A percentile compares a stretch with the other conserved stretches of the same genome.
Evolutionary conservation across 1,140 invertebrate genomes (phyloP).

Genomic region (Choristoneura fumiferana): DNA sequence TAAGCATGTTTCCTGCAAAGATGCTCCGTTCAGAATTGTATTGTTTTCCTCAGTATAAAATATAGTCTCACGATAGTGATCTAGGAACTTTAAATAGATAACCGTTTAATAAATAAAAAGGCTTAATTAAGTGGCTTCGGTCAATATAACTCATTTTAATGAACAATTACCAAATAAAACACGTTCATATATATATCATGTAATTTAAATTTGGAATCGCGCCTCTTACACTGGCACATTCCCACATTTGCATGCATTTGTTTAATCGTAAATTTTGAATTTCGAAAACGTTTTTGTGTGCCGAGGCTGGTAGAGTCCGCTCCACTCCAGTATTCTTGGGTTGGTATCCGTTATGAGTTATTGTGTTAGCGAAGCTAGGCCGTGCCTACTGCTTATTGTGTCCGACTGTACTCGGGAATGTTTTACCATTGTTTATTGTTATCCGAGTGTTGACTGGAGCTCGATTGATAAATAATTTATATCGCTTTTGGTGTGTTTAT

Average conservation of each 20-base stretch:
- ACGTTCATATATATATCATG: background rate
- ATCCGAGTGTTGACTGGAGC: slow-evolving; percentile 25
- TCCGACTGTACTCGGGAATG: slow-evolving; percentile 31
- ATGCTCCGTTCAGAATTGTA: slow-evolving; percentile 11
- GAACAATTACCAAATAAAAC: slow-evolving; percentile 13
- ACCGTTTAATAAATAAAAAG: slow-evolving; percentile 10
- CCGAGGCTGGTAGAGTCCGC: background rate
- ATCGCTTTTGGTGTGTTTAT: slow-evolving; percentile 20
- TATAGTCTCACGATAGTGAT: slow-evolving; percentile 7
- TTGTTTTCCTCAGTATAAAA: slow-evolving; percentile 1
- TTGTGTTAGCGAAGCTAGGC: slow-evolving; percentile 23
- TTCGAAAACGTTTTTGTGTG: background rate
- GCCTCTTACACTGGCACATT: background rate
- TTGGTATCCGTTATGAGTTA: slow-evolving; percentile 32
- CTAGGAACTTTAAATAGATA: slow-evolving; percentile 3
- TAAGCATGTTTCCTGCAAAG: slow-evolving; percentile 14
- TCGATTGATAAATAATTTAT: slow-evolving; percentile 19
- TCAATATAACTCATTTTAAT: slow-evolving; percentile 17
- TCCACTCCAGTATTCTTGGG: slow-evolving; percentile 13
- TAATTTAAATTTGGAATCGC: background rate
- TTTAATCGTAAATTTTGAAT: background rate
- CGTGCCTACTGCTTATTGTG: slow-evolving; percentile 36
- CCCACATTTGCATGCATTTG: slow-evolving; percentile 1
- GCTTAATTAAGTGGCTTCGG: slow-evolving; percentile 8
- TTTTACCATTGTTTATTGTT: slow-evolving; percentile 39